These are phyloP conservation scores for Otus sunia DNA, from an alignment of 2,113 vertebrate species.

Conservation along the genomic window DNA sequence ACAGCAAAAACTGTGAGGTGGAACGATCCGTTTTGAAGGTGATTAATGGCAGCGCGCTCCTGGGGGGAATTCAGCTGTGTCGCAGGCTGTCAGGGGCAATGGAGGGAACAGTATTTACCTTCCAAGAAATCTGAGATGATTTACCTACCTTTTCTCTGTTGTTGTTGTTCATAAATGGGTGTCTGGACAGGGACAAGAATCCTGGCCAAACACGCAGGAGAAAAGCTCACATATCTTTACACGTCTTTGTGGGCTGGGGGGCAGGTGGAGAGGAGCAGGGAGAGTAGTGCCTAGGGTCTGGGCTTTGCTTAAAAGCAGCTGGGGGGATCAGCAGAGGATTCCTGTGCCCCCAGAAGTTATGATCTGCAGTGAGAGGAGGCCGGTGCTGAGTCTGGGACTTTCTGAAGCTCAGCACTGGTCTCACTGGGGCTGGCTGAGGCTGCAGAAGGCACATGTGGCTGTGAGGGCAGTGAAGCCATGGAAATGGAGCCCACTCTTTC, in stretches of 20 bases:
- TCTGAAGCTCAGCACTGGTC: not conserved
- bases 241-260: not conserved
- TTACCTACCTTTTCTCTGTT: not conserved
- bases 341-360: not conserved
- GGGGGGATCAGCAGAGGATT: not conserved
- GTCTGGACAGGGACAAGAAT: not conserved
- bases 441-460: not conserved
- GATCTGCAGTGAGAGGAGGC: not conserved
- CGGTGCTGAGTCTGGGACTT: not conserved
- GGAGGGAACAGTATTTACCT: constrained; percentile 52
- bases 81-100: constrained; percentile 8
- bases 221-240: not conserved
- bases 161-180: not conserved
- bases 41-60: constrained; percentile 43
- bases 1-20: not conserved
- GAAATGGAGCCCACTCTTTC: not conserved
- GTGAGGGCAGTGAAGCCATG: not conserved
- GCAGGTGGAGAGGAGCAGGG: not conserved
- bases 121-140: not conserved
- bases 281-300: not conserved
- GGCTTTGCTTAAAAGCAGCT: not conserved
- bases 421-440: not conserved
- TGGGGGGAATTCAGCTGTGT: constrained; percentile 35
- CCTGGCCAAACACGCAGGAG: fast-evolving
- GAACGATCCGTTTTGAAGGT: constrained; percentile 34